Evolutionary conservation across 1,140 invertebrate species (phyloP), one percentile per base, ranked within the genome.

Genomic region (Thalassaphorura encarpata): DNA sequence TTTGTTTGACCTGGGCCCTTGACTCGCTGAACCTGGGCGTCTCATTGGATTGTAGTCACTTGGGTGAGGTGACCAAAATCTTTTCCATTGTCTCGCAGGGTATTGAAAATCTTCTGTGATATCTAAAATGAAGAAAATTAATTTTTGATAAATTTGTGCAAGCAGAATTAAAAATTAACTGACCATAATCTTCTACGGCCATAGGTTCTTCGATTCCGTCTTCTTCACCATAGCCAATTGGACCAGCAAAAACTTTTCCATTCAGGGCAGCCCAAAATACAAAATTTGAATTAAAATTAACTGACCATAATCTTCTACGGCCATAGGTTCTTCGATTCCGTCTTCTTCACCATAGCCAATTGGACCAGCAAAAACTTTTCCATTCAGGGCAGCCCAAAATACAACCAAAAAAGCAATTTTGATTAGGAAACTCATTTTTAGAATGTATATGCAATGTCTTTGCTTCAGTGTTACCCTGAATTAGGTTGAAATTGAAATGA

Each of bases 1-100:
- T 39, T 19, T 24, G 47, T 55, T 6, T 39, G 24, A 24, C 46
- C 51, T 39, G 39, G 42, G 16, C 50, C 43, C n/a, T n/a, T n/a
- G n/a, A n/a, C n/a, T n/a, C 27, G 47, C 21, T 16, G 40, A 39
- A 21, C 54, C 59, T 15, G 61, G 61, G 18, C 61, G 28, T 49
- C 61, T 40, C 57, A 63, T 59, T 50, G 61, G 61, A 31, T 63
- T 63, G 48, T 60, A 63, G 52, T 63, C 61, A 42, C 61, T 61
- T 31, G 55, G 55, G 40, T 63, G 61, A 5, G 61, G 56, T 24
- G 61, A 51, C 58, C 58, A 61, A 55, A 61, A 61, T 19, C 52
- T 36, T 39, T 43, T 19, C 15, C 54, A n/a, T n/a, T n/a, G n/a
- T n/a, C n/a, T n/a, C n/a, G n/a, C n/a, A n/a, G n/a, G n/a, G n/a